These are phyloP conservation scores for Cynocephalus volans DNA, from an alignment of 2,113 vertebrate genomes.

Conservation along the genomic window DNA sequence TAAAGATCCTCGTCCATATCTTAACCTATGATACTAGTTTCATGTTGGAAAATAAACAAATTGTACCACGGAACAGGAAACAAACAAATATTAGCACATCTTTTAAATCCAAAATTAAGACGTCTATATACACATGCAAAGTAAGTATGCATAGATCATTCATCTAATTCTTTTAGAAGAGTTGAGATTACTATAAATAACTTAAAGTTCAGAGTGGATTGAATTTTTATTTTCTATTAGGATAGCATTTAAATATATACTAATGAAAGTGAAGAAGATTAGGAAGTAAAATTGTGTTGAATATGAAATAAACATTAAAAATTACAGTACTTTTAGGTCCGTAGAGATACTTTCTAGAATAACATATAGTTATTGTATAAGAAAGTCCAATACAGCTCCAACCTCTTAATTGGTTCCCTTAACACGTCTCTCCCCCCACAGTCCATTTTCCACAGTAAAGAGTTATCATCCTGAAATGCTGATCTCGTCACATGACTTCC, in stretches of 20 bases:
- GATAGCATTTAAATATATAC: background rate
- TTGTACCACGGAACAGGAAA: background rate
- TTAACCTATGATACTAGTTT: background rate
- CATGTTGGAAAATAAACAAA: background rate
- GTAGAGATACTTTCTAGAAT: background rate
- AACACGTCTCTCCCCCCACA: background rate
- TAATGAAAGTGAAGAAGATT: background rate
- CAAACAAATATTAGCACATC: background rate
- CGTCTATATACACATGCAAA: background rate
- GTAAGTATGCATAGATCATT: background rate
- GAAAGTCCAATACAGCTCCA: background rate
- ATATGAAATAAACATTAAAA: constrained; percentile 30
- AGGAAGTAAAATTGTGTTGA: background rate
- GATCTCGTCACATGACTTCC: background rate
- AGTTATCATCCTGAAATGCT: constrained; percentile 26
- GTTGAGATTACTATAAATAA: background rate
- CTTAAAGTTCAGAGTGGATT: background rate
- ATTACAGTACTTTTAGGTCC: background rate
- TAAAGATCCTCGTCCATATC: background rate
- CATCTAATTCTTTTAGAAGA: constrained; percentile 8
- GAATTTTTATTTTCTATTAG: constrained; percentile 44
- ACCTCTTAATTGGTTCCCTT: background rate
- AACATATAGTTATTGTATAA: background rate
- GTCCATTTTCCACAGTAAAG: constrained; percentile 21
- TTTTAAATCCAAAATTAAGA: constrained; percentile 9